A percentile compares a stretch with the other conserved stretches of the same genome.
Conservation (phyloP, 2,113 vertebrate species). For the Stigmatopora argus region DNA sequence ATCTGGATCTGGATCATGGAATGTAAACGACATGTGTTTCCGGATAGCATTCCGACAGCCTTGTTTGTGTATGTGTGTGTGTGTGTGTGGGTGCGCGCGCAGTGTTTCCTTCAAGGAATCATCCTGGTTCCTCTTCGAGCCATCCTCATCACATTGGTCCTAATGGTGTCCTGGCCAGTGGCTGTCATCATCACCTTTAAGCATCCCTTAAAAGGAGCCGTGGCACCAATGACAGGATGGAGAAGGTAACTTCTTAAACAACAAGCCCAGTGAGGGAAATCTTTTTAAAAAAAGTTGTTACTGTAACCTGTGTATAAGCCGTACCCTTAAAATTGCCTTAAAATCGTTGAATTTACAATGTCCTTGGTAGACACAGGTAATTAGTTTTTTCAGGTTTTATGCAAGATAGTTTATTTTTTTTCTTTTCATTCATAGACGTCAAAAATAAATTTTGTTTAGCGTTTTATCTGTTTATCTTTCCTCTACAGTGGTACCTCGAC, state of each 20-base stretch:
- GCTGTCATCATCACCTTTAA: conserved; percentile 72
- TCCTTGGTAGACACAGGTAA: too few relatives aligned
- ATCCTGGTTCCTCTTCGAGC: conserved; percentile 84
- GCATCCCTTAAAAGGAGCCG: conserved; percentile 67
- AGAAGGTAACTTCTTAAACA: conserved; percentile 76
- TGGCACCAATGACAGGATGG: conserved; percentile 82
- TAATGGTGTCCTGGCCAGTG: conserved; percentile 81
- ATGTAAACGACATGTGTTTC: conserved; percentile 7
- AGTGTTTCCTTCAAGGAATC: conserved; percentile 76
- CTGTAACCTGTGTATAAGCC: too few relatives aligned
- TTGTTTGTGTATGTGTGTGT: conserved; percentile 11
- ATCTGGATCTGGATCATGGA: conserved; percentile 27
- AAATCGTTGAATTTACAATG: too few relatives aligned
- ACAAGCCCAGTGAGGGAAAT: not conserved
- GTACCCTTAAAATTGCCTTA: too few relatives aligned
- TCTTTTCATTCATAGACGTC: too few relatives aligned
- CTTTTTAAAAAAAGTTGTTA: too few relatives aligned
- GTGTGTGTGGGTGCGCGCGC: too few relatives aligned
- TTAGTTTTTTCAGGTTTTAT: too few relatives aligned
- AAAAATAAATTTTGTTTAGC: too few relatives aligned
- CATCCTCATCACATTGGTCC: conserved; percentile 66
- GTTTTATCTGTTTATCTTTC: too few relatives aligned
- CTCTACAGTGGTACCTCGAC: too few relatives aligned
- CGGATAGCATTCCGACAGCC: conserved; percentile 8
- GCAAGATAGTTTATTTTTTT: too few relatives aligned